Conservation (phyloP, 1,140 invertebrate species). For the Eupeodes corollae region DNA sequence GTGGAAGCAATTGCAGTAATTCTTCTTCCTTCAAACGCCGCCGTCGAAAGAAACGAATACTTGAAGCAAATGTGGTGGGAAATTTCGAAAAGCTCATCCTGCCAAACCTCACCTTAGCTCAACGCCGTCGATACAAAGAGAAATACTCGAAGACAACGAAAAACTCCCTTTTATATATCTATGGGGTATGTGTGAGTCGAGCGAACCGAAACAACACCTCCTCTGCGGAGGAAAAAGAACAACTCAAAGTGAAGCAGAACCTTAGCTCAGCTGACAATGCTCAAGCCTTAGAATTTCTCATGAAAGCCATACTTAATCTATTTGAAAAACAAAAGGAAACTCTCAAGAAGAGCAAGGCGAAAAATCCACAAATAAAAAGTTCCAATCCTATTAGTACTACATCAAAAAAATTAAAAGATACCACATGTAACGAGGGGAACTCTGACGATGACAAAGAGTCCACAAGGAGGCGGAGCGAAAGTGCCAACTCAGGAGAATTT, state of each 20-base stretch:
- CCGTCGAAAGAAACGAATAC: slow-evolving; percentile 11
- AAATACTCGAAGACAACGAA: slow-evolving; percentile 12
- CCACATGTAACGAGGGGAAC: too few species aligned
- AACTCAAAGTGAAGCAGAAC: not conserved
- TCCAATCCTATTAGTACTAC: too few species aligned
- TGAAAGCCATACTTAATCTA: slow-evolving; percentile 24
- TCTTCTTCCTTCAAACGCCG: slow-evolving; percentile 11
- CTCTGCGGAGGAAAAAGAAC: not conserved
- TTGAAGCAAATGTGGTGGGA: slow-evolving; percentile 18
- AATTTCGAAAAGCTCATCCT: slow-evolving; percentile 29
- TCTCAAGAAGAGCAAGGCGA: not conserved
- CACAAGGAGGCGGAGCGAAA: too few species aligned
- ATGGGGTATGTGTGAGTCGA: not conserved
- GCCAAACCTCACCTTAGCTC: slow-evolving; percentile 15
- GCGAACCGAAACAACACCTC: not conserved
- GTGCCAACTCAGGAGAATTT: too few species aligned
- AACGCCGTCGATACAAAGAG: slow-evolving; percentile 14
- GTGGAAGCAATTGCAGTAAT: slow-evolving; percentile 1
- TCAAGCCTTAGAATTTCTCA: slow-evolving; percentile 19
- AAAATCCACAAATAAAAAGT: not conserved
- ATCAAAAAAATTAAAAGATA: too few species aligned
- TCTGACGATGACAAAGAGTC: too few species aligned
- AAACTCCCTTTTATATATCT: not conserved
- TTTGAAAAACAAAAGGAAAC: slow-evolving; percentile 20
- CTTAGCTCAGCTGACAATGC: slow-evolving; percentile 8